These are phyloP conservation scores for Ariopsis seemanni DNA, from an alignment of 2,113 vertebrate genomes.

Conservation along the genomic window DNA sequence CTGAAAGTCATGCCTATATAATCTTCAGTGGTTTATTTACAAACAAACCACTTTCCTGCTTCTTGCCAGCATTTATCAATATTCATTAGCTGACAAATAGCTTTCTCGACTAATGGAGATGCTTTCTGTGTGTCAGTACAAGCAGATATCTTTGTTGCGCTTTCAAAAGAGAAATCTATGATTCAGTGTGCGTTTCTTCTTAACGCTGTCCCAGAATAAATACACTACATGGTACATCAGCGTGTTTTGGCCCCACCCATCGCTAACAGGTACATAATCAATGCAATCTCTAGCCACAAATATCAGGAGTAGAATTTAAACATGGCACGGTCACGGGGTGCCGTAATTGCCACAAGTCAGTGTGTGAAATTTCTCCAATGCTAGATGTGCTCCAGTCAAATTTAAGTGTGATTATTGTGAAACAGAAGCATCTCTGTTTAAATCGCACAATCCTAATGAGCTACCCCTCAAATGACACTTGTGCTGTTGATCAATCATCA, in stretches of 20 bases:
- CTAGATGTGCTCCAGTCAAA: neutral
- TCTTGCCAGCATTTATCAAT: neutral
- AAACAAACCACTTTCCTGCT: neutral
- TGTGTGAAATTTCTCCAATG: neutral
- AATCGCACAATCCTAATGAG: no score
- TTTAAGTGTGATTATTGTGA: neutral
- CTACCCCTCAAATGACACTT: no score
- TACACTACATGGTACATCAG: neutral
- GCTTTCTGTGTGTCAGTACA: neutral
- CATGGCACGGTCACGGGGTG: neutral
- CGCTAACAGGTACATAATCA: neutral
- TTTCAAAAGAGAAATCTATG: neutral
- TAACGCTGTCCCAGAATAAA: neutral
- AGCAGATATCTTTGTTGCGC: neutral
- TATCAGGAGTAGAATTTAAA: neutral
- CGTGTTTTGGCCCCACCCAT: neutral
- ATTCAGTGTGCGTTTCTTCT: neutral
- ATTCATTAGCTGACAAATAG: conserved; percentile 7
- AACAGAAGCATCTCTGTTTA: no score
- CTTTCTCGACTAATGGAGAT: neutral
- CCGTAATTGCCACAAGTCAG: neutral
- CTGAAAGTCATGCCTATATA: conserved; percentile 7
- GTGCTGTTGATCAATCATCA: neutral
- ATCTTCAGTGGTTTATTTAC: neutral
- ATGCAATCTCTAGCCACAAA: neutral